Evolutionary conservation across 2,888 invertebrate species (phyloP), one percentile per base, ranked within the genome.

Genomic region (Epirrhoe alternata): DNA sequence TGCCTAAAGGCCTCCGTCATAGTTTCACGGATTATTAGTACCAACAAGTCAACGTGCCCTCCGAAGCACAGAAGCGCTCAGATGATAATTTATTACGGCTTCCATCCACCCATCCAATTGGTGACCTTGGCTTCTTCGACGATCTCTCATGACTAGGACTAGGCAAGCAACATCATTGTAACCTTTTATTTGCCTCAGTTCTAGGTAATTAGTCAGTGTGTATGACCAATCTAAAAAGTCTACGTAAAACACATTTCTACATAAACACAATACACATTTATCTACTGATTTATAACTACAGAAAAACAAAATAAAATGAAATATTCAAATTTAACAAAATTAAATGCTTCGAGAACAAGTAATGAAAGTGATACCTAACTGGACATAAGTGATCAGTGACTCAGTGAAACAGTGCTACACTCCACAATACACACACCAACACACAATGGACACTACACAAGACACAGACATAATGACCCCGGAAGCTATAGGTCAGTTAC

Each of bases 401-500:
- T 35, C 50, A 68, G 66, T 66, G 66, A 24, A 24, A 24, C 64
- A 54, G 66, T 65, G 64, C 53, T 69, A 69, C 62, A 76, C 73
- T 75, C 38, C 64, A 70, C 55, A 75, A 64, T 16, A 78, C 72
- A 71, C 72, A 74, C 70, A 79, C 74, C 74, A 71, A 77, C 73
- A 82, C 71, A 79, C 79, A 75, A 90, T 89, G 90, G 84, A 84
- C 72, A 83, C 80, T 69, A 84, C 84, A 87, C 86, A 86, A 81
- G 74, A 84, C 75, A 87, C 85, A 84, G 86, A 87, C 79, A 86
- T 86, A 78, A 83, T 92, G 88, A 86, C 85, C 68, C 77, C 82
- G 74, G 92, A 91, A 77, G 91, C 90, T 66, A 86, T 92, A 92
- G 92, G 92, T 92, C 88, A 90, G 92, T 92, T 82, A 31, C 52